A percentile compares a stretch with the other conserved stretches of the same genome.
These are phyloP conservation scores for Diabrotica virgifera DNA, from an alignment of 1,140 invertebrate genomes.

Conservation along the genomic window DNA sequence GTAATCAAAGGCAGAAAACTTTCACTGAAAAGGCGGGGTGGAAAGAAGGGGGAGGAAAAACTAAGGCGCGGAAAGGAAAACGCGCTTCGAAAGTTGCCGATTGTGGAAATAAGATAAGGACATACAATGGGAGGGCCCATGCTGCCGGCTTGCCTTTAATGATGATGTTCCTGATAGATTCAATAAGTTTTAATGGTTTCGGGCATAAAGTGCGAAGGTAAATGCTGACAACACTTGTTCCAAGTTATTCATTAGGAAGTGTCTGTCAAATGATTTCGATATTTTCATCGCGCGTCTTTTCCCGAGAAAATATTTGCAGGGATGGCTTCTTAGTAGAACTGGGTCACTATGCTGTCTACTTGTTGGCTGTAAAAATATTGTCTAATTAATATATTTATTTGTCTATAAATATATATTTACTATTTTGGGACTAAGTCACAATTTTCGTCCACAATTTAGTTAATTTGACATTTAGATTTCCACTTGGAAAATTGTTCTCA, in stretches of 20 bases:
- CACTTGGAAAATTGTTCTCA: too few relatives aligned
- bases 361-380: too few relatives aligned
- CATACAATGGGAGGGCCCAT: background rate
- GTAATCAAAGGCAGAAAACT: background rate
- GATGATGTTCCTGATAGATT: conserved; percentile 2
- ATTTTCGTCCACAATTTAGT: too few relatives aligned
- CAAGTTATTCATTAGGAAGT: background rate
- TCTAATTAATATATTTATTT: too few relatives aligned
- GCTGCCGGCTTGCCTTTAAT: background rate
- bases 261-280: background rate
- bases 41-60: background rate
- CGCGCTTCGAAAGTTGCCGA: background rate
- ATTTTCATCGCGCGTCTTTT: background rate
- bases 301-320: background rate
- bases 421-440: too few relatives aligned
- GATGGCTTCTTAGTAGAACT: background rate
- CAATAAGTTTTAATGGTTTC: conserved; percentile 3
- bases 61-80: background rate
- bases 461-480: too few relatives aligned
- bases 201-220: background rate
- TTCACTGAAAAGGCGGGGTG: background rate
- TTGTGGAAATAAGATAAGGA: conserved; percentile 2
- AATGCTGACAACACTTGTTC: conserved; percentile 2
- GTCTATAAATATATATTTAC: too few relatives aligned
- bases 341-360: too few relatives aligned